A percentile compares a stretch with the other conserved stretches of the same genome.
These are phyloP conservation scores for Xiphophorus couchianus DNA, from an alignment of 2,113 vertebrate genomes.

Conservation along the genomic window DNA sequence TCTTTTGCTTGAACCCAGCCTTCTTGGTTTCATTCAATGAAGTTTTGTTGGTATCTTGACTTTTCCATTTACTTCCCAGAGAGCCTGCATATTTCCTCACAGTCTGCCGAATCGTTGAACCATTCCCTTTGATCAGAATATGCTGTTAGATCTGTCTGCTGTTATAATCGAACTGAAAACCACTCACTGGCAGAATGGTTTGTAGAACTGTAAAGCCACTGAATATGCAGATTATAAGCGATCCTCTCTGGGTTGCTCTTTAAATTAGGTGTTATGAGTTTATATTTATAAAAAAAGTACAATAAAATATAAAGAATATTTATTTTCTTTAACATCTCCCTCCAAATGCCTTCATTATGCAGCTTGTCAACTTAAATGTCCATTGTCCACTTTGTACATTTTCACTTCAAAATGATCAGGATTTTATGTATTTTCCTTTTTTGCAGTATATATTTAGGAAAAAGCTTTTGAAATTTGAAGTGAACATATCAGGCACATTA, in stretches of 20 bases:
- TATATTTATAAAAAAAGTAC: background rate
- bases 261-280: background rate
- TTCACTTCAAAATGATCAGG: no score
- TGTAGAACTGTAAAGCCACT: background rate
- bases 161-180: background rate
- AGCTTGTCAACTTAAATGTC: no score
- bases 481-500: background rate
- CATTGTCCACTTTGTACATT: no score
- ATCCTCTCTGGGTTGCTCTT: background rate
- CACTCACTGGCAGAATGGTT: background rate
- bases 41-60: background rate
- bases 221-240: background rate
- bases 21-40: background rate
- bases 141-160: slow-evolving; percentile 1
- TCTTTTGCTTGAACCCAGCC: background rate
- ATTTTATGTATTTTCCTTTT: background rate
- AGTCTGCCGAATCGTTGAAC: background rate
- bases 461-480: background rate
- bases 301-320: background rate
- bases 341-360: background rate
- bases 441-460: background rate
- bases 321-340: background rate
- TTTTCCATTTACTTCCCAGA: background rate
- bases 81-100: background rate
- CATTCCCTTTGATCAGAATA: background rate